Percentiles rank a stretch among this genome's conserved stretches.
These are phyloP conservation scores for Liparis tanakae DNA, from an alignment of 2,797 vertebrate genomes.

Conservation along the genomic window DNA sequence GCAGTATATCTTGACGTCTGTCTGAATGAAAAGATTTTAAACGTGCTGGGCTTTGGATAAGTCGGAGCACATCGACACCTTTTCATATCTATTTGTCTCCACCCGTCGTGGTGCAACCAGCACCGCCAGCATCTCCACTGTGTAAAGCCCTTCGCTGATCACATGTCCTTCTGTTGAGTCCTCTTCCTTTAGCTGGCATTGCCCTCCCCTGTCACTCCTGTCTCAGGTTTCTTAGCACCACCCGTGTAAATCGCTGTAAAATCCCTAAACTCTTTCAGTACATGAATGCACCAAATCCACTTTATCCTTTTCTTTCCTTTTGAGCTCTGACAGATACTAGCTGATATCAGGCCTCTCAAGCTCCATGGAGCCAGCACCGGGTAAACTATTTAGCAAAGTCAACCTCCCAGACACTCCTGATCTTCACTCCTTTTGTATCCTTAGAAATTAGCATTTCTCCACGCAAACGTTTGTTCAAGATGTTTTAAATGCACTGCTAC, in stretches of 20 bases:
- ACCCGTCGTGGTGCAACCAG: neutral
- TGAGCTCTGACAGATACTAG: neutral
- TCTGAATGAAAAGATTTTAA: constrained; percentile 7
- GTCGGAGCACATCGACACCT: neutral
- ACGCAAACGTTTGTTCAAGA: neutral
- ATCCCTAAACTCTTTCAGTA: neutral
- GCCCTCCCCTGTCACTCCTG: neutral
- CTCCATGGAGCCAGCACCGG: neutral
- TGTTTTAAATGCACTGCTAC: neutral
- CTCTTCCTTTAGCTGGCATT: neutral
- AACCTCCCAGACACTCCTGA: neutral
- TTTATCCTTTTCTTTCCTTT: neutral
- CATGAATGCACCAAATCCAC: neutral
- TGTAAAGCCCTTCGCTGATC: neutral
- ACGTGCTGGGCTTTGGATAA: neutral
- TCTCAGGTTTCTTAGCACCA: neutral
- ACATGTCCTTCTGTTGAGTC: neutral
- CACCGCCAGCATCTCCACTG: neutral
- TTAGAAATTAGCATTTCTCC: neutral
- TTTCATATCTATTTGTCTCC: neutral
- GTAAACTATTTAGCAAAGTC: neutral
- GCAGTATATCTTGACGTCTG: neutral
- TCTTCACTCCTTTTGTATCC: neutral
- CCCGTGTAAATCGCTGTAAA: neutral
- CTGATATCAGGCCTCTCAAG: neutral